phyloP scores from a whole-genome alignment of 2,888 invertebrate species.

The Linnaemya tessellans region DNA sequence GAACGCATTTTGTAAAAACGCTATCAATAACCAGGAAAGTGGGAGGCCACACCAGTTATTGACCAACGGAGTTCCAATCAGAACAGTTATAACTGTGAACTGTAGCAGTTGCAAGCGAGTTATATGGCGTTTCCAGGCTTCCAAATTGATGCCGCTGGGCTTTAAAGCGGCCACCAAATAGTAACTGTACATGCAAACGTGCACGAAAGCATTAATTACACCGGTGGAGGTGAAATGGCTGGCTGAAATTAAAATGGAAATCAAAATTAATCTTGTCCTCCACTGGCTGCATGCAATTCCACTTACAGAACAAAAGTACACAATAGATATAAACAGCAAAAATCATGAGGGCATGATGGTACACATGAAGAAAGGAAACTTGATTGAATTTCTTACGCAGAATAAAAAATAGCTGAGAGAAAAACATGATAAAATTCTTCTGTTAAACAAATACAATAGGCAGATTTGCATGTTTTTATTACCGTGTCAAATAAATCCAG shows the following conservation, averaged over 20 bases:
- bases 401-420: slow-evolving; percentile 87
- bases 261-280: background rate
- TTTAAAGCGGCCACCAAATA: slow-evolving; percentile 88
- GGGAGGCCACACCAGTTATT: slow-evolving; percentile 72
- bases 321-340: slow-evolving; percentile 85
- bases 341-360: slow-evolving; percentile 92
- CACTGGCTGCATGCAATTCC: background rate
- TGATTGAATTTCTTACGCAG: slow-evolving; percentile 90
- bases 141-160: slow-evolving; percentile 84
- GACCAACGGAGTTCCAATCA: slow-evolving; percentile 82
- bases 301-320: slow-evolving; percentile 84
- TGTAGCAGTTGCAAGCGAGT: slow-evolving; percentile 92
- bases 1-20: slow-evolving; percentile 74
- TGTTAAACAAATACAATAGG: background rate
- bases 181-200: slow-evolving; percentile 91
- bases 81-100: slow-evolving; percentile 85
- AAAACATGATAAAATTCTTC: no score
- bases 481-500: slow-evolving; percentile 88
- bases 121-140: slow-evolving; percentile 90
- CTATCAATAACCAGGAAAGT: slow-evolving; percentile 39
- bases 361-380: slow-evolving; percentile 91
- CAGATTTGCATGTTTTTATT: slow-evolving; percentile 4
- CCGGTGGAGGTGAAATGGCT: slow-evolving; percentile 88
- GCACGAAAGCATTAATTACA: slow-evolving; percentile 89
- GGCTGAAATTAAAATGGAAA: no score